Evolutionary conservation across 2,113 vertebrate species (phyloP).

Genomic region (Accipiter virgatus): DNA sequence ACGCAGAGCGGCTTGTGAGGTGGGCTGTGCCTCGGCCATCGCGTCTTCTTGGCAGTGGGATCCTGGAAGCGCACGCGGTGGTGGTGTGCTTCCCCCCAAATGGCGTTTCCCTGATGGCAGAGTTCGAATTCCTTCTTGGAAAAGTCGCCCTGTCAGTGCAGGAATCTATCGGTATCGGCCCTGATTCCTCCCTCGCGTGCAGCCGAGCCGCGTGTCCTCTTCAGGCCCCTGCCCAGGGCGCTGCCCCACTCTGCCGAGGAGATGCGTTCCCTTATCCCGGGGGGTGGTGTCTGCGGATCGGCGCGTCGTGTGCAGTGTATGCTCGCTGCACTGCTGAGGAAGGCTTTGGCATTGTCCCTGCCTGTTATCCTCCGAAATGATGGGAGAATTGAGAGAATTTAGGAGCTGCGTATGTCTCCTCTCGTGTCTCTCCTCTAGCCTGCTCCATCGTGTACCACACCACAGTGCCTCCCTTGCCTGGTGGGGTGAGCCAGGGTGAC

Average conservation of each 20-base stretch:
- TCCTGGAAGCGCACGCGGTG: accelerated
- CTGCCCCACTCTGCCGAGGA: neutral
- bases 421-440: neutral
- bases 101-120: neutral
- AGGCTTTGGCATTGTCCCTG: neutral
- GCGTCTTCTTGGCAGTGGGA: neutral
- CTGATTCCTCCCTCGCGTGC: neutral
- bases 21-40: neutral
- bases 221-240: neutral
- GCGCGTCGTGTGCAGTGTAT: accelerated
- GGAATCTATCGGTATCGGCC: neutral
- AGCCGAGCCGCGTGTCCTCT: accelerated
- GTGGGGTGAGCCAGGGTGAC: accelerated
- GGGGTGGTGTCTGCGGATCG: too few species aligned
- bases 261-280: neutral
- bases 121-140: neutral
- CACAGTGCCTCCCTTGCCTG: neutral
- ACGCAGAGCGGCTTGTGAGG: neutral
- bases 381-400: neutral
- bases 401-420: accelerated
- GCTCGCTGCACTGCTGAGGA: neutral
- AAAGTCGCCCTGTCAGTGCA: neutral
- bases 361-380: neutral
- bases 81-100: neutral
- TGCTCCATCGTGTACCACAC: neutral